Conservation (phyloP, 23 tunicate genomes). For the Halocynthia roretzi region DNA sequence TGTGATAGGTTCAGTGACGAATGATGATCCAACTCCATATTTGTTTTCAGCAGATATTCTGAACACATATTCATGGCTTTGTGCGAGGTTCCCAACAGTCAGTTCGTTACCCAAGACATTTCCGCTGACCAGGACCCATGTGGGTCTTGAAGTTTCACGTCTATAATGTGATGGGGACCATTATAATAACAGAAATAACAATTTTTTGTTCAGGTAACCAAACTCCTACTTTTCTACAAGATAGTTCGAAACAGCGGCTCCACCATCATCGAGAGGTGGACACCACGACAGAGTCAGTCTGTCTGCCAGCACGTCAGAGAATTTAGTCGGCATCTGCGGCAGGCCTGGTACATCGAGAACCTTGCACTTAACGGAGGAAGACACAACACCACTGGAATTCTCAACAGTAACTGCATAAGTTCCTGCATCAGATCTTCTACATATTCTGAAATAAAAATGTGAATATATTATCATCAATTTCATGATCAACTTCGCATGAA, state of each 20-base stretch:
- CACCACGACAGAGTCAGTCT: constrained; percentile 75
- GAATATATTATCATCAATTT: background rate
- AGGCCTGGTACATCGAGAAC: constrained; percentile 82
- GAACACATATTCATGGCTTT: constrained; percentile 87
- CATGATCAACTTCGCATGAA: too few species aligned
- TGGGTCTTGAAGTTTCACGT: constrained; percentile 68
- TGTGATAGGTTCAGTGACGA: constrained; percentile 46
- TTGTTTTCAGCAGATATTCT: constrained; percentile 84
- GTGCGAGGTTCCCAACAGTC: constrained; percentile 36
- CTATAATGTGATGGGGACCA: background rate
- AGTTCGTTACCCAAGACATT: constrained; percentile 39
- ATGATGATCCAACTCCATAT: constrained; percentile 62
- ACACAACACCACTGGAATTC: constrained; percentile 58
- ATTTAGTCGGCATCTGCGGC: constrained; percentile 75
- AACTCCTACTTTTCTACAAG: constrained; percentile 56
- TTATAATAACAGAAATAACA: background rate
- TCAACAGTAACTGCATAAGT: constrained; percentile 48
- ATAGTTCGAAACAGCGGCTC: constrained; percentile 69
- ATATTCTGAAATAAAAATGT: constrained; percentile 26
- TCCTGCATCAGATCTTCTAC: constrained; percentile 81
- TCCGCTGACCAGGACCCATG: constrained; percentile 87
- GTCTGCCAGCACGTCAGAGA: constrained; percentile 57
- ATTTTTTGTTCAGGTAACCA: background rate
- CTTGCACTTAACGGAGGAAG: constrained; percentile 51
- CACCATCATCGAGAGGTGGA: constrained; percentile 85